These are phyloP conservation scores for Monarcha castaneiventris DNA, from an alignment of 2,113 vertebrate species.

Conservation along the genomic window DNA sequence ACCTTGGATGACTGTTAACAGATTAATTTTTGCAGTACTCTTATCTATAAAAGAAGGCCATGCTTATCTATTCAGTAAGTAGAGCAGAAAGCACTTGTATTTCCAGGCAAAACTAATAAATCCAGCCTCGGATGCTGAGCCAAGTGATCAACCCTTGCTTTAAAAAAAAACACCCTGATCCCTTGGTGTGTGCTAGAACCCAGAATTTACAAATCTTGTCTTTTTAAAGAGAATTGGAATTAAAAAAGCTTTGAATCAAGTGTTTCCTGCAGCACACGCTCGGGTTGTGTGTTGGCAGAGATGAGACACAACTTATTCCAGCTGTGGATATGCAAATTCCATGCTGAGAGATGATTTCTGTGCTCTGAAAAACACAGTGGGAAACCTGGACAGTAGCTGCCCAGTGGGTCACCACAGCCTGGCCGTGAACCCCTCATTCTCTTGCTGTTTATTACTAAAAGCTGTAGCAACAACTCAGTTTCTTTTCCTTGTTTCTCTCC, in stretches of 20 bases:
- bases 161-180: not conserved
- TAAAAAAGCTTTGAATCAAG: not conserved
- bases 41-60: not conserved
- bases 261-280: not conserved
- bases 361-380: not conserved
- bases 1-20: not conserved
- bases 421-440: not conserved
- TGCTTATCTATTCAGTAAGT: not conserved
- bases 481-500: not conserved
- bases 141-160: not conserved
- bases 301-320: not conserved
- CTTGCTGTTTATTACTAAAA: not conserved
- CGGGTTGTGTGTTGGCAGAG: not conserved
- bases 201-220: not conserved
- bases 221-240: not conserved
- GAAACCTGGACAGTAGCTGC: not conserved
- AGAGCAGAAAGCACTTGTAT: not conserved
- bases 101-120: not conserved
- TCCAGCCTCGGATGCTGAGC: not conserved
- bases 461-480: not conserved
- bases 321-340: rapidly evolving
- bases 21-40: not conserved
- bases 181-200: not conserved
- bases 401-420: not conserved
- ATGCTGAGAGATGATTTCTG: not conserved